Evolutionary conservation across 2,888 invertebrate genomes (phyloP), one percentile per base, ranked within the genome.

Genomic region (Hemistola chrysoprasaria): DNA sequence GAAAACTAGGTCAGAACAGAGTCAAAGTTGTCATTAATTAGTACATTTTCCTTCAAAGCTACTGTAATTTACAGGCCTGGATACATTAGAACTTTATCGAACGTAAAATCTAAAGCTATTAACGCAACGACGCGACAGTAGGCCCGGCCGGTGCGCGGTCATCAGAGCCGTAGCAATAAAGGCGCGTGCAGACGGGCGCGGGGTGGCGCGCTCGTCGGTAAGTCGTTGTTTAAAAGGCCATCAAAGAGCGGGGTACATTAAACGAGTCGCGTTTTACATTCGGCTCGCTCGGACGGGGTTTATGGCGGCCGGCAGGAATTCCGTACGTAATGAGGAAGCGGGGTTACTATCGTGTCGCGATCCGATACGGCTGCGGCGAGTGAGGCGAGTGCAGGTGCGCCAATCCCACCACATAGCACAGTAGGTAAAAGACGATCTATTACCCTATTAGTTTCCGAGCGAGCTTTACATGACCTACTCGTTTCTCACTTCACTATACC

Each of bases 231-330:
- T 71, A 71, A 68, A 71, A 76, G 65, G 62, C 75, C 74, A 77
- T 81, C 78, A 80, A 78, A 74, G 73, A 66, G 63, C 62, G 73
- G 73, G 64, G 49, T 66, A 76, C 77, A 77, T 78, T 71, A 77
- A 77, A 73, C 74, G 76, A 71, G 73, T 67, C 66, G 71, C 77
- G 74, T 73, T 81, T 79, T 71, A 76, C 78, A 76, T 77, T 76
- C 76, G 72, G 74, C 67, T 58, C 59, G 65, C 68, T 62, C 60
- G 69, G 65, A 62, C 62, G 62, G 65, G 71, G 71, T 78, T 81
- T 83, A 82, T 77, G 63, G 76, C 71, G 63, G 59, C 70, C 65
- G 62, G 64, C 53, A 65, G 77, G 71, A 75, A 76, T 78, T 73
- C 76, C 64, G 62, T 56, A 53, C 65, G 74, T 82, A 82, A 83